Conservation (phyloP, 2,797 vertebrate genomes). For the Poecilia picta region DNA sequence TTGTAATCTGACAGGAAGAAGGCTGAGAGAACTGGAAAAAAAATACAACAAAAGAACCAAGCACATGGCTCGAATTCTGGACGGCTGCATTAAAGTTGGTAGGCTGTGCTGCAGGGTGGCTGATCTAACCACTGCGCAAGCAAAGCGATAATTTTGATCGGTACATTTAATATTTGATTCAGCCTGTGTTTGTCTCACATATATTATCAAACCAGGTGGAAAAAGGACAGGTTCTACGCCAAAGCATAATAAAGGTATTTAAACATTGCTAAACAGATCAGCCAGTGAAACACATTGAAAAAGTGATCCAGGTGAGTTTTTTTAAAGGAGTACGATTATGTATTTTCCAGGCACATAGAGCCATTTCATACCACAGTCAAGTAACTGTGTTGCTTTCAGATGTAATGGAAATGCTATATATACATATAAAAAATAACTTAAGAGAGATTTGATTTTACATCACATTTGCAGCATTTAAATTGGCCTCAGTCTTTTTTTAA, state of each 20-base stretch:
- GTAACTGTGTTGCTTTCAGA: not conserved
- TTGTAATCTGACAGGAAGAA: too few relatives aligned
- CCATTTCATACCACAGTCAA: not conserved
- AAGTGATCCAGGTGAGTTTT: not conserved
- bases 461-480: too few relatives aligned
- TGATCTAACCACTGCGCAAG: too few relatives aligned
- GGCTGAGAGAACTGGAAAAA: too few relatives aligned
- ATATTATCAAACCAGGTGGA: not conserved
- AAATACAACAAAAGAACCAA: too few relatives aligned
- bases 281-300: not conserved
- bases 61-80: too few relatives aligned
- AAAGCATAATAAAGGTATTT: not conserved
- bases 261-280: not conserved
- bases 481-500: too few relatives aligned
- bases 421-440: not conserved
- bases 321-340: not conserved
- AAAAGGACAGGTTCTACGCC: too few relatives aligned
- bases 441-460: too few relatives aligned
- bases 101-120: too few relatives aligned
- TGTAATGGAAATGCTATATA: not conserved
- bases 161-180: not conserved
- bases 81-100: too few relatives aligned
- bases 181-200: not conserved
- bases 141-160: not conserved
- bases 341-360: too few relatives aligned